Evolutionary conservation across 2,113 vertebrate genomes (phyloP).

Genomic region (Dicentrarchus labrax): DNA sequence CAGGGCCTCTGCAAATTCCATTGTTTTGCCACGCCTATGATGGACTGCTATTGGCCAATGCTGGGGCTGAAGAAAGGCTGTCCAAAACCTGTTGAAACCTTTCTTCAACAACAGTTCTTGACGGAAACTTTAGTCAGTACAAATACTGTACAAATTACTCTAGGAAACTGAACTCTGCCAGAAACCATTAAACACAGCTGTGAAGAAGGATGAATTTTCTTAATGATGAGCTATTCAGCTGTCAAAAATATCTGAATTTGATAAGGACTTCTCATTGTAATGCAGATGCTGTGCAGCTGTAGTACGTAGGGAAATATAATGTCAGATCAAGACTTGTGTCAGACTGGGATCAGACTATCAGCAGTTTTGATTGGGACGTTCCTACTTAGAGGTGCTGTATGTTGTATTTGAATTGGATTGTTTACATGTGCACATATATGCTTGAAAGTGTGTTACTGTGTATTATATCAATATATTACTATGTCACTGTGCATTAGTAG

Average conservation of each 20-base stretch:
- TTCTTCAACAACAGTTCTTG: background rate
- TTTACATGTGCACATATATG: background rate
- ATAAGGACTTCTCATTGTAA: background rate
- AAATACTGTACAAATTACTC: background rate
- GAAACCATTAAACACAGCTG: background rate
- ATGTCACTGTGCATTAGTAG: background rate
- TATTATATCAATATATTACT: background rate
- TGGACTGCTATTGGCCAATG: background rate
- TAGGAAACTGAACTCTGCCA: background rate
- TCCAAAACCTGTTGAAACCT: background rate
- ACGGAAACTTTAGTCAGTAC: background rate
- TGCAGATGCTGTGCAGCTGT: background rate
- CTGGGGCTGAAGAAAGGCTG: background rate
- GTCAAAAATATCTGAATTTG: background rate
- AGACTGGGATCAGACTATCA: background rate
- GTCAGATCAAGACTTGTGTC: background rate
- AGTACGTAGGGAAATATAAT: conserved; percentile 1
- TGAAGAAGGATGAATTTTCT: background rate
- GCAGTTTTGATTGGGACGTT: background rate
- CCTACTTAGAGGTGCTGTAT: background rate
- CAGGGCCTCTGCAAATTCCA: background rate
- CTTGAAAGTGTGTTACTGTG: background rate
- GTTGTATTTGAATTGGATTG: background rate
- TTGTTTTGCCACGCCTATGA: background rate
- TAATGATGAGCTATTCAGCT: conserved; percentile 1